Percentiles rank a stretch among this genome's conserved stretches.
phyloP scores from a whole-genome alignment of 2,113 vertebrate genomes.

The Bos indicus region DNA sequence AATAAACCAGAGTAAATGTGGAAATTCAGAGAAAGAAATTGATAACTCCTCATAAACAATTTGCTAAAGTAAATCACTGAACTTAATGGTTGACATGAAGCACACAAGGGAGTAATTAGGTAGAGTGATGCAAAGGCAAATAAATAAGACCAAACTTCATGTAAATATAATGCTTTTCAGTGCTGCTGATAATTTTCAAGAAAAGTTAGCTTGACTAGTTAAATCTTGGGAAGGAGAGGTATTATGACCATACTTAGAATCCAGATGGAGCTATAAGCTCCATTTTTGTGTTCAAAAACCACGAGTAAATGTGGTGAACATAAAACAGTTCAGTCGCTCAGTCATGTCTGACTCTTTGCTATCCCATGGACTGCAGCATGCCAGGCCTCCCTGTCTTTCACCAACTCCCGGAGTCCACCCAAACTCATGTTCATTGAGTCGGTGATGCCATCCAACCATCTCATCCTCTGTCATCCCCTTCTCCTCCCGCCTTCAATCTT shows the following conservation, averaged over 20 bases:
- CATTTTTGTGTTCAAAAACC: background rate
- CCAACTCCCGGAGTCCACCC: background rate
- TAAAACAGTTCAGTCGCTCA: background rate
- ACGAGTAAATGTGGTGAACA: background rate
- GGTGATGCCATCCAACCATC: background rate
- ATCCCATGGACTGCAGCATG: background rate
- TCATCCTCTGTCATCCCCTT: background rate
- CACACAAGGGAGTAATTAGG: slow-evolving; percentile 72
- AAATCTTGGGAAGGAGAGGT: slow-evolving; percentile 46
- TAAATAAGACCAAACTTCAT: slow-evolving; percentile 48
- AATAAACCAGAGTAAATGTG: slow-evolving; percentile 64
- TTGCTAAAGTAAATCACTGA: slow-evolving; percentile 65
- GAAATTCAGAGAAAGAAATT: slow-evolving; percentile 59
- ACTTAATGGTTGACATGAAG: slow-evolving; percentile 65
- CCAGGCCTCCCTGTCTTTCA: background rate
- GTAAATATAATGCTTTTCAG: slow-evolving; percentile 10
- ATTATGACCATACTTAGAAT: slow-evolving; percentile 17
- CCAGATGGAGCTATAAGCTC: background rate
- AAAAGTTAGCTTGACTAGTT: slow-evolving; percentile 54
- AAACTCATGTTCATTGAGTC: background rate
- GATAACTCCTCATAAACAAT: slow-evolving; percentile 71
- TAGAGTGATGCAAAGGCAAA: slow-evolving; percentile 48
- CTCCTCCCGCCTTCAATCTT: rapidly evolving
- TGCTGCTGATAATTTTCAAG: slow-evolving; percentile 48
- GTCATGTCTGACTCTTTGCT: rapidly evolving